A percentile compares a stretch with the other conserved stretches of the same genome.
Evolutionary conservation across 2,113 vertebrate genomes (phyloP).

Genomic region (Gallinago media): DNA sequence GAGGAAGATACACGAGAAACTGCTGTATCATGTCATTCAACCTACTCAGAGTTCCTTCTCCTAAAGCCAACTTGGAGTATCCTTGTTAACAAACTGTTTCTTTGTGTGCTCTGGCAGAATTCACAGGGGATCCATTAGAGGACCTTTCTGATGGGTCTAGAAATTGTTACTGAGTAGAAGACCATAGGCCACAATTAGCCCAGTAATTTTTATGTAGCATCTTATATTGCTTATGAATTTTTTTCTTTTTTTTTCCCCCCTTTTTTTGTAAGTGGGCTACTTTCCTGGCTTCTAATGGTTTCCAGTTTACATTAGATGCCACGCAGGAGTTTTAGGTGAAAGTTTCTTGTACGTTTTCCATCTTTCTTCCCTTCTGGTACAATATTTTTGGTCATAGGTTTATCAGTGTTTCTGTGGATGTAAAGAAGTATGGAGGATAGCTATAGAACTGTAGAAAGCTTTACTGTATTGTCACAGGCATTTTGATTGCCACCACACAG

Average conservation of each 20-base stretch:
- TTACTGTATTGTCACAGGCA: not conserved
- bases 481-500: not conserved
- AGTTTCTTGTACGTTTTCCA: not conserved
- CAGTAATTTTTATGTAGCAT: not conserved
- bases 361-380: not conserved
- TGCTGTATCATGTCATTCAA: not conserved
- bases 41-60: not conserved
- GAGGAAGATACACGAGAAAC: not conserved
- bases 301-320: not conserved
- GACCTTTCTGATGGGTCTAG: not conserved
- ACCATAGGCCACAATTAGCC: not conserved
- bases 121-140: not conserved
- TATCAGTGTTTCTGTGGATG: not conserved
- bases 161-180: not conserved
- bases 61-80: not conserved
- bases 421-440: not conserved
- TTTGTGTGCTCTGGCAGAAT: not conserved
- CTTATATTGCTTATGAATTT: not conserved
- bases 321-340: not conserved
- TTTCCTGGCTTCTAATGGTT: not conserved
- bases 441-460: not conserved
- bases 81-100: not conserved
- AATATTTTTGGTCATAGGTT: not conserved
- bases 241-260: too few relatives aligned
- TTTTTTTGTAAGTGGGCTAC: not conserved